Evolutionary conservation across 2,113 vertebrate species (phyloP).

Genomic region (Cyanoliseus patagonus): DNA sequence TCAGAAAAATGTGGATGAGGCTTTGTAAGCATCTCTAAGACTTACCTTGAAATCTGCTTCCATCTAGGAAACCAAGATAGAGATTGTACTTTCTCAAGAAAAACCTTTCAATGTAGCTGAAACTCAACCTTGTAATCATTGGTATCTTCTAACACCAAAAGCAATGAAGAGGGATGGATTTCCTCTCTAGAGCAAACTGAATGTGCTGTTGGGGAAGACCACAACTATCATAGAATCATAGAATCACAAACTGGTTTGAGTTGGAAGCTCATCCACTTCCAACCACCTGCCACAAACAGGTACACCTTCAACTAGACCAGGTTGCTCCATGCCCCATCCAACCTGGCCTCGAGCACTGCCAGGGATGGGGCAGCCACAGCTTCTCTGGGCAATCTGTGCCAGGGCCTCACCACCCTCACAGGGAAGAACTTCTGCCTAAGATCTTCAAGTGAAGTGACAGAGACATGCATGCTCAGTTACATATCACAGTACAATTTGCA

Average conservation of each 20-base stretch:
- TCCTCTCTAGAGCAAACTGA: not conserved
- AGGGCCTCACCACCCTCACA: not conserved
- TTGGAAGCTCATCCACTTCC: not conserved
- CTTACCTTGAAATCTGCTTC: not conserved
- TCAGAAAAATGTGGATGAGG: not conserved
- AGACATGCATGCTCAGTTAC: rapidly evolving
- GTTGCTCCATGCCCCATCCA: not conserved
- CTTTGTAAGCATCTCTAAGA: not conserved
- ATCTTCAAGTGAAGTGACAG: too few relatives aligned
- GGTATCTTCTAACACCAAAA: not conserved
- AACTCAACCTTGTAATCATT: not conserved
- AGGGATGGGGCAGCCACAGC: not conserved
- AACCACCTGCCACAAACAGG: too few relatives aligned
- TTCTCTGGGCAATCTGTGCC: not conserved
- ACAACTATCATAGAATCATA: not conserved
- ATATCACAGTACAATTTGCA: not conserved
- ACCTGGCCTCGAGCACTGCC: not conserved
- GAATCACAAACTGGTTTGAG: not conserved
- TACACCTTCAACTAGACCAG: too few relatives aligned
- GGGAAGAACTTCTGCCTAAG: not conserved
- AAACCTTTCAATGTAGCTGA: not conserved
- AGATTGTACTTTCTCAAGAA: not conserved
- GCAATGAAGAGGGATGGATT: not conserved
- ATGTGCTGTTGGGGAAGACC: not conserved
- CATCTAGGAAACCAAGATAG: not conserved